Conservation (phyloP, 2,113 vertebrate genomes). For the Leptobrachium leishanense region DNA sequence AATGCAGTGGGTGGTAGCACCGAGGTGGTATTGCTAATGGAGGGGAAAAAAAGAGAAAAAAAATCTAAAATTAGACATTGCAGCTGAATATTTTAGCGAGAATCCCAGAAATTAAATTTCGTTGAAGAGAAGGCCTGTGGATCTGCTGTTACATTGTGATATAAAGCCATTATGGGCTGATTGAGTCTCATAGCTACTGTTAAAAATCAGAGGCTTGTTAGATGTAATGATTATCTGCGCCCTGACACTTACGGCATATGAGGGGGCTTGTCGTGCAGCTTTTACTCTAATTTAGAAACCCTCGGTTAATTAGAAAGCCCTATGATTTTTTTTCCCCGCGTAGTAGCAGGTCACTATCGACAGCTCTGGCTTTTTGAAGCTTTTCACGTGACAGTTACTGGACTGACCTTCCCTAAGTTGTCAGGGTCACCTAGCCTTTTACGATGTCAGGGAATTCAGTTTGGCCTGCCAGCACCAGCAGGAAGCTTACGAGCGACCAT, state of each 20-base stretch:
- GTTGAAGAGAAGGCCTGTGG: slow-evolving; percentile 55
- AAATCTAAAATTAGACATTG: slow-evolving; percentile 59
- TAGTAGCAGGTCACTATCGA: slow-evolving; percentile 69
- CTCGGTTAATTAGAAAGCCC: slow-evolving; percentile 78
- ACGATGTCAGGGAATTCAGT: slow-evolving; percentile 58
- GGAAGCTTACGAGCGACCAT: slow-evolving; percentile 69
- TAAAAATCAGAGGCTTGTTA: slow-evolving; percentile 71
- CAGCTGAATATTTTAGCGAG: slow-evolving; percentile 58
- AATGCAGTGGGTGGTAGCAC: slow-evolving; percentile 37
- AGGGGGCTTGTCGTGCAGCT: slow-evolving; percentile 64
- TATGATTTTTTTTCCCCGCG: slow-evolving; percentile 62
- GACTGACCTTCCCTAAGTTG: slow-evolving; percentile 63
- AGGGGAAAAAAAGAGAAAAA: slow-evolving; percentile 37
- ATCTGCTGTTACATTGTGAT: slow-evolving; percentile 53
- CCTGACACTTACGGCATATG: slow-evolving; percentile 64
- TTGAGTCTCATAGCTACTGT: slow-evolving; percentile 63
- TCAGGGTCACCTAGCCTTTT: slow-evolving; percentile 62
- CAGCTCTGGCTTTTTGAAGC: slow-evolving; percentile 68
- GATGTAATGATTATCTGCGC: slow-evolving; percentile 69
- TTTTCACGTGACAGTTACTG: slow-evolving; percentile 63
- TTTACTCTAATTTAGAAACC: slow-evolving; percentile 71
- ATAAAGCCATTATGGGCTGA: slow-evolving; percentile 64
- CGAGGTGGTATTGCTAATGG: slow-evolving; percentile 45
- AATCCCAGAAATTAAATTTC: slow-evolving; percentile 63
- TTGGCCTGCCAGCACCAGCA: slow-evolving; percentile 50